A percentile compares a stretch with the other conserved stretches of the same genome.
These are phyloP conservation scores for Podabrus alpinus DNA, from an alignment of 2,888 invertebrate genomes.

Conservation along the genomic window DNA sequence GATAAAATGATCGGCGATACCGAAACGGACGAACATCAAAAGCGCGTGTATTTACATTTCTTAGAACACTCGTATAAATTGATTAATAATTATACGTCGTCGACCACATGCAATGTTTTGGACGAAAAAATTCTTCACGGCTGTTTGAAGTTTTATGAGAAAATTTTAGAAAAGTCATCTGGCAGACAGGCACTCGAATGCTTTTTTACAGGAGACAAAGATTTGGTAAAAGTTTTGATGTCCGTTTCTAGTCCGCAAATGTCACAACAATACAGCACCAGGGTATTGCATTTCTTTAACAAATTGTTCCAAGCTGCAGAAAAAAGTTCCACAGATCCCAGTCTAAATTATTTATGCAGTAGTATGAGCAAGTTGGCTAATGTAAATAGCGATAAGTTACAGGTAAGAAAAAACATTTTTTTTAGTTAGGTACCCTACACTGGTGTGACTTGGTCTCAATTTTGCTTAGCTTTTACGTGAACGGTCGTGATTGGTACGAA, in stretches of 20 bases:
- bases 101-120: constrained; percentile 45
- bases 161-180: constrained; percentile 78
- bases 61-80: constrained; percentile 71
- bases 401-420: constrained; percentile 44
- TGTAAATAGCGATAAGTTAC: constrained; percentile 66
- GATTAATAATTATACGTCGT: constrained; percentile 63
- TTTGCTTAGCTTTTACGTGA: no score
- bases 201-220: constrained; percentile 74
- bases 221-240: constrained; percentile 77
- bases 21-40: constrained; percentile 68
- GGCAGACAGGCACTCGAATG: constrained; percentile 82
- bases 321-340: constrained; percentile 65
- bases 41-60: constrained; percentile 67
- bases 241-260: constrained; percentile 78
- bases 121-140: constrained; percentile 68
- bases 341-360: constrained; percentile 68
- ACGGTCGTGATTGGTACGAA: no score
- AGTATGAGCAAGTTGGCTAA: constrained; percentile 69
- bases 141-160: constrained; percentile 84
- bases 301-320: constrained; percentile 70
- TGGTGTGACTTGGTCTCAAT: no score
- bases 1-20: constrained; percentile 66
- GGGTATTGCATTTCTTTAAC: constrained; percentile 81
- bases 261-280: constrained; percentile 72
- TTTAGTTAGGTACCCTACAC: no score